Percentiles rank a stretch among this genome's conserved stretches.
Conservation (phyloP, 92 coral and sea anemone genomes). For the Chrysogorgia sp. region DNA sequence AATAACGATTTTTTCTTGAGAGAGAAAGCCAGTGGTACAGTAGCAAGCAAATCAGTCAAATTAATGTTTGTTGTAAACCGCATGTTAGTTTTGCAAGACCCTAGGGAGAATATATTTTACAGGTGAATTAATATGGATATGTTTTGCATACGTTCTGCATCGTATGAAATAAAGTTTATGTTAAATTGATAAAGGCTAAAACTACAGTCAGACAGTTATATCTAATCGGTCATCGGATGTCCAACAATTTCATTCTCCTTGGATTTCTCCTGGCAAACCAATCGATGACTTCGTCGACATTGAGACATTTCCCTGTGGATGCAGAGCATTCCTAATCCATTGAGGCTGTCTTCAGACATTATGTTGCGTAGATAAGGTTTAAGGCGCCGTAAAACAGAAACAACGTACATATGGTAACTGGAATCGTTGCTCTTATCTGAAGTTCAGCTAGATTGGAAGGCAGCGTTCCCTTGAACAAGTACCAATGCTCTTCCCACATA, state of each 20-base stretch:
- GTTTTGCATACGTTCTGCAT: no score
- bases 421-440: not conserved
- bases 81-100: no score
- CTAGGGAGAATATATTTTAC: no score
- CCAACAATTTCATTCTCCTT: not conserved
- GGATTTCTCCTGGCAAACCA: slow-evolving; percentile 1
- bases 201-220: not conserved
- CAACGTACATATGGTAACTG: slow-evolving; percentile 3
- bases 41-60: no score
- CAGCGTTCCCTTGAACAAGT: not conserved
- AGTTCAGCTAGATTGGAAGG: not conserved
- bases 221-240: not conserved
- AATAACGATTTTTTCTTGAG: no score
- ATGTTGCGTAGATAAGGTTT: slow-evolving; percentile 1
- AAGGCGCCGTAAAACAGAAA: slow-evolving; percentile 5
- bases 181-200: no score
- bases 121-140: no score
- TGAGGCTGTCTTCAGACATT: not conserved
- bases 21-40: no score
- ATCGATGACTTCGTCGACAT: slow-evolving; percentile 13
- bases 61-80: no score
- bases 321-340: not conserved
- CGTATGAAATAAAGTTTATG: no score
- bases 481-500: no score
- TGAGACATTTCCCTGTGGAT: slow-evolving; percentile 3